These are phyloP conservation scores for Wiebesia pumilae DNA, from an alignment of 1,140 invertebrate species.

Conservation along the genomic window DNA sequence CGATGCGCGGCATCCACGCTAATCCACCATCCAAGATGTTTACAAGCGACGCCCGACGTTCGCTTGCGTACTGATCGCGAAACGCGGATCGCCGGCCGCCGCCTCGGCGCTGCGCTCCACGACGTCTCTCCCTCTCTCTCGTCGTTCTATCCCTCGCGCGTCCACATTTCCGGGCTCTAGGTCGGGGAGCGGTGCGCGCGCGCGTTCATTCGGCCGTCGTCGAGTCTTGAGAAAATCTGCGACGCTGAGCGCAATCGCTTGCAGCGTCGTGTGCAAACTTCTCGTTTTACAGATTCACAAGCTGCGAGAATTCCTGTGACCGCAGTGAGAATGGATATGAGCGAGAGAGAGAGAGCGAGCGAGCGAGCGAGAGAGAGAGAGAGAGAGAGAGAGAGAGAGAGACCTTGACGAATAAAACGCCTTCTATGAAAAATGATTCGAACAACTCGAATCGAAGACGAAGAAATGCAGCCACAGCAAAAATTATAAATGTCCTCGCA, in stretches of 20 bases:
- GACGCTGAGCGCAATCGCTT: neutral
- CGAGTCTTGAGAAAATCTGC: conserved; percentile 6
- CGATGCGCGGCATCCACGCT: no score
- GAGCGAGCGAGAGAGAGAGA: no score
- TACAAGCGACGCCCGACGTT: conserved; percentile 27
- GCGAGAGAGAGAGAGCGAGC: no score
- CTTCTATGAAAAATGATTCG: no score
- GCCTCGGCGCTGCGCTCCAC: neutral
- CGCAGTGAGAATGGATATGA: no score
- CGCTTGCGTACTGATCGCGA: conserved; percentile 27
- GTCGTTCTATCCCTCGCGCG: neutral
- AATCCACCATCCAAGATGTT: no score
- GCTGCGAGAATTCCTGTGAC: no score
- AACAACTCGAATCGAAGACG: no score
- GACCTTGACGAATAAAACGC: no score
- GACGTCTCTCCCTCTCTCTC: neutral
- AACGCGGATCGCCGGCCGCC: conserved; percentile 6
- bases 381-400: no score
- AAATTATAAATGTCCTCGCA: no score
- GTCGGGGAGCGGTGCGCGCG: neutral
- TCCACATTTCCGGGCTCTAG: neutral
- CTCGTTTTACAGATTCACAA: neutral
- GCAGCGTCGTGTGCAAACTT: neutral
- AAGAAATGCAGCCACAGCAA: no score
- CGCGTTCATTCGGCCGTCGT: neutral